These are phyloP conservation scores for Enteromius mattozi DNA, from an alignment of 2,797 vertebrate species.

Conservation along the genomic window DNA sequence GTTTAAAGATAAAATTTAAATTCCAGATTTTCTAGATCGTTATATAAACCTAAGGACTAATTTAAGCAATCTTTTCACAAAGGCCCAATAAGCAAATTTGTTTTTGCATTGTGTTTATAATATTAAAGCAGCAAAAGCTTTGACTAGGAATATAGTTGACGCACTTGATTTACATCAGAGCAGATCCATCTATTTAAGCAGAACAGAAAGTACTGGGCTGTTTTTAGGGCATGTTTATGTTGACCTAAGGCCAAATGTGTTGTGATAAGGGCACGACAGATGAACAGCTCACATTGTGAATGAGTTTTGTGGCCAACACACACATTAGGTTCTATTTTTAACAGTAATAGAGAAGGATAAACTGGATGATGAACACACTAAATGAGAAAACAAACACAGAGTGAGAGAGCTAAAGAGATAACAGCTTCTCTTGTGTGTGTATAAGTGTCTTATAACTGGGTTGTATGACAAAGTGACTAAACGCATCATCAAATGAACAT, in stretches of 20 bases:
- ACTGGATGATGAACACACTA: slow-evolving; percentile 12
- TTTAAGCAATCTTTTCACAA: not conserved
- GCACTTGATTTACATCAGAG: not conserved
- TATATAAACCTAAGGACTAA: not conserved
- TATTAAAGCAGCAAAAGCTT: not conserved
- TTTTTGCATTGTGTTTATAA: slow-evolving; percentile 2
- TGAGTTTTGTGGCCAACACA: not conserved
- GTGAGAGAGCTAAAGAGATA: not conserved
- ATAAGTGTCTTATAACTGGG: not conserved
- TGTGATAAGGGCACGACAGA: slow-evolving; percentile 7
- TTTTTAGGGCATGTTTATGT: slow-evolving; percentile 20
- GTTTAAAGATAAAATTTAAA: not conserved
- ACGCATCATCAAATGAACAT: not conserved
- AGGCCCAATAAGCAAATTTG: not conserved
- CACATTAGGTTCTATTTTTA: slow-evolving; percentile 26
- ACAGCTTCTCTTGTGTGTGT: not conserved
- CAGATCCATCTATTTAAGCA: not conserved
- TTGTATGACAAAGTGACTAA: not conserved
- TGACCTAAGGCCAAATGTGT: slow-evolving; percentile 1
- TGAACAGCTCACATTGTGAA: slow-evolving; percentile 14
- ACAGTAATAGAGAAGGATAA: slow-evolving; percentile 8
- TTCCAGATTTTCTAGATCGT: not conserved
- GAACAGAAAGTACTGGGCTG: slow-evolving; percentile 15
- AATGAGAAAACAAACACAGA: slow-evolving; percentile 13
- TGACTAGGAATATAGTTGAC: not conserved